A percentile compares a stretch with the other conserved stretches of the same genome.
phyloP scores from a whole-genome alignment of 2,113 vertebrate species.

The Salvator merianae region DNA sequence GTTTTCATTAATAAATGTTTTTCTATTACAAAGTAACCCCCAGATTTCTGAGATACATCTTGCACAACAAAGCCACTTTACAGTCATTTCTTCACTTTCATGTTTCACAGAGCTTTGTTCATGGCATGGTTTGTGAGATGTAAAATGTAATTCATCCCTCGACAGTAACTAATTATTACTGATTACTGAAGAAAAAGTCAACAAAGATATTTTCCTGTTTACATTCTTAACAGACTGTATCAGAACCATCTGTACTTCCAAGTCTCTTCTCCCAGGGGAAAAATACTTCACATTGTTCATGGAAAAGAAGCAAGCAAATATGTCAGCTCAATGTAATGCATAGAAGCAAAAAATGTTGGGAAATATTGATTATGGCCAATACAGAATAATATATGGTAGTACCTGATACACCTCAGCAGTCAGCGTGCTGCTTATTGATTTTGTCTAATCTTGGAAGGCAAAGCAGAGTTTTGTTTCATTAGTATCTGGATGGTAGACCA shows the following conservation, averaged over 20 bases:
- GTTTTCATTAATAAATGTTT: neutral
- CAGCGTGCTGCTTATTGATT: too few relatives aligned
- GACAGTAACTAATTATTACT: slow-evolving; percentile 80
- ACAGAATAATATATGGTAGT: neutral
- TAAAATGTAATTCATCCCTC: slow-evolving; percentile 69
- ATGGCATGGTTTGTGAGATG: slow-evolving; percentile 60
- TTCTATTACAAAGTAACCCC: slow-evolving; percentile 22
- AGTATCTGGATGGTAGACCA: too few relatives aligned
- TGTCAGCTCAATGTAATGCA: slow-evolving; percentile 60
- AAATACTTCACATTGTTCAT: slow-evolving; percentile 73
- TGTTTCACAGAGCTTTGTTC: slow-evolving; percentile 62
- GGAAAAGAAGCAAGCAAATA: slow-evolving; percentile 65
- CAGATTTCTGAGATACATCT: slow-evolving; percentile 27
- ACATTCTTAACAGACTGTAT: slow-evolving; percentile 83
- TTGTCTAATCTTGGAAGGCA: too few relatives aligned
- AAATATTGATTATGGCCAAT: neutral
- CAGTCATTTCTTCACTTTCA: slow-evolving; percentile 42
- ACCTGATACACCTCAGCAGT: too few relatives aligned
- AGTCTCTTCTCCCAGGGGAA: slow-evolving; percentile 73
- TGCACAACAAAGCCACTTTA: slow-evolving; percentile 41
- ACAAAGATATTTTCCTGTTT: slow-evolving; percentile 85
- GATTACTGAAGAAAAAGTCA: slow-evolving; percentile 81
- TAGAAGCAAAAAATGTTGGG: slow-evolving; percentile 45
- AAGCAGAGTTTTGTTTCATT: too few relatives aligned
- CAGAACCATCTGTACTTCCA: slow-evolving; percentile 81